Percentiles rank a stretch among this genome's conserved stretches.
Evolutionary conservation across 2,797 vertebrate genomes (phyloP).

Genomic region (Petrocephalus schoutedeni): DNA sequence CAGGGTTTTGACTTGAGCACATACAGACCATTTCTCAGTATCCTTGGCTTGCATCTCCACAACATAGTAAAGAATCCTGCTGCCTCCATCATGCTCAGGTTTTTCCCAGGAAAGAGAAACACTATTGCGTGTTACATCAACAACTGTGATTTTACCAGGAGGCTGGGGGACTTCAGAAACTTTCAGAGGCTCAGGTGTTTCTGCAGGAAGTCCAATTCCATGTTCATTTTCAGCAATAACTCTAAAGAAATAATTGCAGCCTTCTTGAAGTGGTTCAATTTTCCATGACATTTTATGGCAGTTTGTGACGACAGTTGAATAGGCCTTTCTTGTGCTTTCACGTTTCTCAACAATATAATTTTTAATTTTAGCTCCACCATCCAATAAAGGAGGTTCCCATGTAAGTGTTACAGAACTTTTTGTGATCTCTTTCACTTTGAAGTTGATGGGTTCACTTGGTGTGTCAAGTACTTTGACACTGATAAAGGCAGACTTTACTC

Average conservation of each 20-base stretch:
- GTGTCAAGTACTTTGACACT: constrained; percentile 92
- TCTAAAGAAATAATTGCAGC: constrained; percentile 90
- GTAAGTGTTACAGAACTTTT: constrained; percentile 87
- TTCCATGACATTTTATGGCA: constrained; percentile 93
- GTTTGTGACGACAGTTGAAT: constrained; percentile 80
- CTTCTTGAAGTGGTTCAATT: constrained; percentile 88
- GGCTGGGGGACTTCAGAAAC: constrained; percentile 95
- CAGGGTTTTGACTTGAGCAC: constrained; percentile 79
- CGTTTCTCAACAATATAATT: constrained; percentile 96
- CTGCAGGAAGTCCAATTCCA: constrained; percentile 83
- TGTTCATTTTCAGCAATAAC: constrained; percentile 93
- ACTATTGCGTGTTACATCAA: constrained; percentile 85
- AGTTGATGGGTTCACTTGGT: constrained; percentile 85
- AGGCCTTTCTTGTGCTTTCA: constrained; percentile 93
- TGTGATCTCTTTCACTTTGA: constrained; percentile 87
- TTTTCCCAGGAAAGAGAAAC: constrained; percentile 90
- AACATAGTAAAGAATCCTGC: constrained; percentile 88
- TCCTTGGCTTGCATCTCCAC: constrained; percentile 89
- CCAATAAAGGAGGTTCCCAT: constrained; percentile 91
- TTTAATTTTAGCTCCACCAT: constrained; percentile 94
- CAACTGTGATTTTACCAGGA: constrained; percentile 88
- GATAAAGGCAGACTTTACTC: constrained; percentile 91
- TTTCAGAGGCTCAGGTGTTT: constrained; percentile 83
- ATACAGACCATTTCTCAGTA: constrained; percentile 85
- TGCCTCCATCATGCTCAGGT: constrained; percentile 91